phyloP scores from a whole-genome alignment of 2,113 vertebrate species.

The Salvelinus namaycush region DNA sequence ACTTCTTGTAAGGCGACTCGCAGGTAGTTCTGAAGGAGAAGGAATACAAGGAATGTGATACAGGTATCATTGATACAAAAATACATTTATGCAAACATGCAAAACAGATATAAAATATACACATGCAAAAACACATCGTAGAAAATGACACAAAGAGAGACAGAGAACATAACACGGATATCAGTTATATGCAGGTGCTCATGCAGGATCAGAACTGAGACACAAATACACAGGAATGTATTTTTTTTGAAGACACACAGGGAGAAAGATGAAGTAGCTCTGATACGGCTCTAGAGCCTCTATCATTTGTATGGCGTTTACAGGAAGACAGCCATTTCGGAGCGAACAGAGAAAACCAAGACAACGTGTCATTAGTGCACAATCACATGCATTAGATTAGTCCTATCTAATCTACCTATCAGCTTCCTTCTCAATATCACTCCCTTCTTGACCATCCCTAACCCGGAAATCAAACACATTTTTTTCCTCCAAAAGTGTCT shows the following conservation, averaged over 20 bases:
- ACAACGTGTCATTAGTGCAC: background rate
- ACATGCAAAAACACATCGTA: background rate
- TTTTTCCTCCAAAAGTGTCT: background rate
- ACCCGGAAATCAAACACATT: background rate
- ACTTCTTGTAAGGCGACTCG: slow-evolving; percentile 92
- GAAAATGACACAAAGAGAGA: background rate
- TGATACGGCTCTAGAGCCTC: too few species aligned
- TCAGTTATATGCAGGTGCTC: background rate
- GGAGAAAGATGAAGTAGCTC: too few species aligned
- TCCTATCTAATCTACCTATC: background rate
- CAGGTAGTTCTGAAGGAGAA: slow-evolving; percentile 86
- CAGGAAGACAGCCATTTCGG: too few species aligned
- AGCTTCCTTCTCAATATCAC: background rate
- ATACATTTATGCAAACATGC: background rate
- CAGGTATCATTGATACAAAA: background rate
- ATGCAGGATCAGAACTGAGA: background rate
- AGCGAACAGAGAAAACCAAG: background rate
- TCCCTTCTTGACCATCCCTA: background rate
- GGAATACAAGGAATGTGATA: background rate
- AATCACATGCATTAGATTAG: too few species aligned
- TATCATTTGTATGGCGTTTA: too few species aligned
- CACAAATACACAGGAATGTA: too few species aligned
- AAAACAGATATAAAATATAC: background rate
- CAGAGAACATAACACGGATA: background rate
- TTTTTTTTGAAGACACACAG: background rate